These are phyloP conservation scores for Zaprionus capensis DNA, from an alignment of 1,140 invertebrate genomes.

Conservation along the genomic window DNA sequence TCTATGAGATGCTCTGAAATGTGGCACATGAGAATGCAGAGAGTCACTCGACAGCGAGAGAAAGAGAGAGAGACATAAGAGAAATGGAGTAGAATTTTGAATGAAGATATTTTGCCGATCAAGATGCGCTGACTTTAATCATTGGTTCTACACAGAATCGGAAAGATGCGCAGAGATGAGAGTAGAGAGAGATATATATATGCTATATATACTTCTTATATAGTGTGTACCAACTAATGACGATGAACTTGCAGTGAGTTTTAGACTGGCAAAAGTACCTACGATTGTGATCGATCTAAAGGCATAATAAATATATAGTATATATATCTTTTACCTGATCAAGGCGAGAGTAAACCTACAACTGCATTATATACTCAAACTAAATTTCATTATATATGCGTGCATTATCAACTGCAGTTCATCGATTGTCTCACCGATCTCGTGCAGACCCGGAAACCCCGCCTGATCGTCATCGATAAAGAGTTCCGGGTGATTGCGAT, in stretches of 20 bases:
- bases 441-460: slow-evolving; percentile 78
- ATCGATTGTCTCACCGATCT: slow-evolving; percentile 84
- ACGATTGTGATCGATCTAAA: slow-evolving; percentile 39
- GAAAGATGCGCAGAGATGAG: background rate
- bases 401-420: slow-evolving; percentile 83
- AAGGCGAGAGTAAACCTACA: slow-evolving; percentile 53
- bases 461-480: slow-evolving; percentile 81
- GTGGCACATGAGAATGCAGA: background rate
- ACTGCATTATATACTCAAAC: slow-evolving; percentile 60
- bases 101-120: background rate
- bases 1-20: slow-evolving; percentile 19
- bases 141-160: background rate
- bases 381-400: slow-evolving; percentile 83
- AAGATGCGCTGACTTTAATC: background rate
- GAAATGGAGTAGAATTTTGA: slow-evolving; percentile 1
- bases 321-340: slow-evolving; percentile 66
- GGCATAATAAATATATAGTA: slow-evolving; percentile 9
- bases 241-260: slow-evolving; percentile 25
- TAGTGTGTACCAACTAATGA: background rate
- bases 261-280: background rate
- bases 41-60: slow-evolving; percentile 7
- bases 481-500: slow-evolving; percentile 73
- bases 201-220: background rate
- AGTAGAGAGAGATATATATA: background rate
- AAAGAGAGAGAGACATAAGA: slow-evolving; percentile 8